These are phyloP conservation scores for Harpalus rufipes DNA, from an alignment of 2,888 invertebrate genomes.

Conservation along the genomic window DNA sequence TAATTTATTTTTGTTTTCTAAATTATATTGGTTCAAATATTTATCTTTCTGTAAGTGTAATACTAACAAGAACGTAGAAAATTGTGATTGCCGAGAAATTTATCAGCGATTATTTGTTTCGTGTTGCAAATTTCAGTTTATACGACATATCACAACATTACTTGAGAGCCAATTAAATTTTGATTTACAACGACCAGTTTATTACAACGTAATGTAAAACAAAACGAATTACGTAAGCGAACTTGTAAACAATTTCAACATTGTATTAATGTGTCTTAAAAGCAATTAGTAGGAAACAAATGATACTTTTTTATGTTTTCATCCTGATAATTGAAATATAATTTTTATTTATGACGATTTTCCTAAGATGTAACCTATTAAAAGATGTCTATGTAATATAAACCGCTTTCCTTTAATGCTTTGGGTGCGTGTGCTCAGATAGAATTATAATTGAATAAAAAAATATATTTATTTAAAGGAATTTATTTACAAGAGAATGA, in stretches of 20 bases:
- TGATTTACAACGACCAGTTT: slow-evolving; percentile 35
- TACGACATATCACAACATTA: slow-evolving; percentile 6
- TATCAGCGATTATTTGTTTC: slow-evolving; percentile 16
- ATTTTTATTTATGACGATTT: not conserved
- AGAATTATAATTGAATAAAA: too few relatives aligned
- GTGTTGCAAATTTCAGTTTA: not conserved
- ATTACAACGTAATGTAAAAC: slow-evolving; percentile 27
- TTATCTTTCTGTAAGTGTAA: not conserved
- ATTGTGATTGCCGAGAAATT: not conserved
- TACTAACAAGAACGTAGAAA: too few relatives aligned
- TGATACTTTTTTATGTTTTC: not conserved
- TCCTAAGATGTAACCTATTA: not conserved
- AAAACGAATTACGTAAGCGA: slow-evolving; percentile 11
- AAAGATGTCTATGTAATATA: too few relatives aligned
- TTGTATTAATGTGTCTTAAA: not conserved
- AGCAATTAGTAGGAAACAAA: not conserved
- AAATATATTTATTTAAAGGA: too few relatives aligned
- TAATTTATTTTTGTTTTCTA: not conserved
- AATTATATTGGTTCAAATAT: not conserved
- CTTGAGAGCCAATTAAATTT: slow-evolving; percentile 17
- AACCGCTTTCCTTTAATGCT: too few relatives aligned
- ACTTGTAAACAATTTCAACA: not conserved
- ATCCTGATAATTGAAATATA: not conserved
- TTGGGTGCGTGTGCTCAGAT: too few relatives aligned
- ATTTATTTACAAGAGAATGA: too few relatives aligned